A percentile compares a stretch with the other conserved stretches of the same genome.
Conservation (phyloP, 2,888 invertebrate species). For the Cerceris rybyensis region DNA sequence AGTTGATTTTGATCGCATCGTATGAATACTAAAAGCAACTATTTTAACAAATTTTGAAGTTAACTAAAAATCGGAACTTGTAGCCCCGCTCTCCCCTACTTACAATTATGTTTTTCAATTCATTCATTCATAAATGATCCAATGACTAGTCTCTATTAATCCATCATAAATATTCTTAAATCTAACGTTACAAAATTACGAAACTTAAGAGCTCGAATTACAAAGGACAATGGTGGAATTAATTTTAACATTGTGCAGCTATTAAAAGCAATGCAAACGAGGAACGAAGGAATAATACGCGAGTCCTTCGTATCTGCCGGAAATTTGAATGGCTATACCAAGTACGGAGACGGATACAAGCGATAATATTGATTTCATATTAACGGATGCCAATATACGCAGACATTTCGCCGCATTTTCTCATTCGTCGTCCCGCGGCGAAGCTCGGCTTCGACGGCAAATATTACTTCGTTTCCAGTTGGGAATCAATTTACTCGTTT, state of each 20-base stretch:
- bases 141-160: too few relatives aligned
- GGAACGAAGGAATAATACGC: constrained; percentile 1
- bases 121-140: too few relatives aligned
- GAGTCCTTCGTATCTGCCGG: constrained; percentile 13
- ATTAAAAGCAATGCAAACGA: background rate
- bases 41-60: too few relatives aligned
- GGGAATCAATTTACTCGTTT: constrained; percentile 64
- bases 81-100: too few relatives aligned
- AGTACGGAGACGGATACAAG: constrained; percentile 40
- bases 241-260: constrained; percentile 1
- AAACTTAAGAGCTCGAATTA: too few relatives aligned
- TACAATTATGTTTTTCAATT: too few relatives aligned
- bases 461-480: constrained; percentile 61
- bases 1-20: too few relatives aligned
- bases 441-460: constrained; percentile 52
- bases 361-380: constrained; percentile 63
- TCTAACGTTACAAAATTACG: too few relatives aligned
- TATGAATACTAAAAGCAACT: too few relatives aligned
- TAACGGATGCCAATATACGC: constrained; percentile 55
- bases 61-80: too few relatives aligned
- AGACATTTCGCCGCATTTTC: constrained; percentile 49
- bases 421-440: constrained; percentile 42
- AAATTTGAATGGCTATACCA: constrained; percentile 14
- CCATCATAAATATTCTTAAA: too few relatives aligned
- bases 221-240: background rate